A percentile compares a stretch with the other conserved stretches of the same genome.
These are phyloP conservation scores for Lipophrys pholis DNA, from an alignment of 2,113 vertebrate genomes.

Conservation along the genomic window DNA sequence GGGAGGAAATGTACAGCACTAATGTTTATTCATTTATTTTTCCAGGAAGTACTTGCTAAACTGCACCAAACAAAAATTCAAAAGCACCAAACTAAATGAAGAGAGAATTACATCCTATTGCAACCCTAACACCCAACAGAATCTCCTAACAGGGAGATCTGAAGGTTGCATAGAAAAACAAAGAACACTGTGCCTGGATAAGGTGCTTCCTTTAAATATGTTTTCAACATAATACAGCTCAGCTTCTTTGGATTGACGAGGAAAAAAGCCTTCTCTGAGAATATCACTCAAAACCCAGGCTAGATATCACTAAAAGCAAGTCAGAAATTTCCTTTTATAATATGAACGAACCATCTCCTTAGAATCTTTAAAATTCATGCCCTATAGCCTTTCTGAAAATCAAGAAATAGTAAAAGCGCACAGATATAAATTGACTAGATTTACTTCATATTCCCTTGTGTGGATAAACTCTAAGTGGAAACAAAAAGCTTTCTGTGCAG, in stretches of 20 bases:
- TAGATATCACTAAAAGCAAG: not conserved
- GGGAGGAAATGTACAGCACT: slow-evolving; percentile 28
- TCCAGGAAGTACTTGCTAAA: slow-evolving; percentile 1
- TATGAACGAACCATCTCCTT: not conserved
- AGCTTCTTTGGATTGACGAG: not conserved
- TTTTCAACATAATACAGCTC: slow-evolving; percentile 2
- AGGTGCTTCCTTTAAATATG: not conserved
- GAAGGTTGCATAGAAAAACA: slow-evolving; percentile 14
- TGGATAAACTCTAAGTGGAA: slow-evolving; percentile 20
- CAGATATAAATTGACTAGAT: slow-evolving; percentile 26
- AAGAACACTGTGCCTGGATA: too few species aligned
- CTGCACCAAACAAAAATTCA: not conserved
- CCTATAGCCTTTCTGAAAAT: slow-evolving; percentile 13
- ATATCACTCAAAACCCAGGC: not conserved
- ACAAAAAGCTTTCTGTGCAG: slow-evolving; percentile 13
- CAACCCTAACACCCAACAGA: not conserved
- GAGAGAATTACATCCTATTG: not conserved
- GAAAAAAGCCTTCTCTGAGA: too few species aligned
- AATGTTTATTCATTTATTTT: slow-evolving; percentile 18
- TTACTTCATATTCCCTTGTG: slow-evolving; percentile 24
- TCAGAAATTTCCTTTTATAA: not conserved
- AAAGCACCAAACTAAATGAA: slow-evolving; percentile 7
- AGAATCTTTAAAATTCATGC: slow-evolving; percentile 29
- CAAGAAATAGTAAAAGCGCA: slow-evolving; percentile 23
- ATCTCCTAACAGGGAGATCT: slow-evolving; percentile 2